Percentiles rank a stretch among this genome's conserved stretches.
phyloP scores from a whole-genome alignment of 2,113 vertebrate species.

The Centropus unirufus region DNA sequence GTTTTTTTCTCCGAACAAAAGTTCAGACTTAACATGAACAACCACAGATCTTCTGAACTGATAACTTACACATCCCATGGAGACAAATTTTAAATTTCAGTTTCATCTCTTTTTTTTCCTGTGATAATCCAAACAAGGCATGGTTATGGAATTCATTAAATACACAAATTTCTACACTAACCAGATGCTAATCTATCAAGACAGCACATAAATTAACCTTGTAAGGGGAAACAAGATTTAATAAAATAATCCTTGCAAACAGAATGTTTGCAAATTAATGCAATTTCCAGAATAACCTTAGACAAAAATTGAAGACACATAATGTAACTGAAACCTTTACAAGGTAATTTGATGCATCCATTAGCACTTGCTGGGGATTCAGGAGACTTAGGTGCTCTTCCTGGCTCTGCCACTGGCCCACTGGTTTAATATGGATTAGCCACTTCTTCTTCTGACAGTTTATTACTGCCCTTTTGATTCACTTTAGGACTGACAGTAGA shows the following conservation, averaged over 20 bases:
- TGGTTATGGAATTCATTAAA: not conserved
- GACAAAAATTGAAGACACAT: not conserved
- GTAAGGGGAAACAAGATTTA: accelerated
- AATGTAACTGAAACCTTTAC: not conserved
- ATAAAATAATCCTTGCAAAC: not conserved
- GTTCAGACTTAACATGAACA: constrained; percentile 42
- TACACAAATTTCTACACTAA: not conserved
- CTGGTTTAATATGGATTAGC: not conserved
- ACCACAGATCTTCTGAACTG: constrained; percentile 39
- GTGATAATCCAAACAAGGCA: not conserved
- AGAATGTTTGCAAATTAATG: not conserved
- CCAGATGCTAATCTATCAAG: not conserved
- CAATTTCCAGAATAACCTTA: not conserved
- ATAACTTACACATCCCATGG: constrained; percentile 31
- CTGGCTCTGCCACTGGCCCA: not conserved
- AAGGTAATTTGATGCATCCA: not conserved
- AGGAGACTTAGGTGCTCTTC: not conserved
- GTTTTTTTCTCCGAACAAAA: constrained; percentile 26
- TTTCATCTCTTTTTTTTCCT: not conserved
- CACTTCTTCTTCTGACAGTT: not conserved
- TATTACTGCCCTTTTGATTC: not conserved
- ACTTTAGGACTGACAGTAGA: not conserved
- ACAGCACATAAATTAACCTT: not conserved
- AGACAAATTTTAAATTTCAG: not conserved
- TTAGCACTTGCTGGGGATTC: not conserved